These are phyloP conservation scores for Acanthosepion esculentum DNA, from an alignment of 2,888 invertebrate genomes.

Conservation along the genomic window DNA sequence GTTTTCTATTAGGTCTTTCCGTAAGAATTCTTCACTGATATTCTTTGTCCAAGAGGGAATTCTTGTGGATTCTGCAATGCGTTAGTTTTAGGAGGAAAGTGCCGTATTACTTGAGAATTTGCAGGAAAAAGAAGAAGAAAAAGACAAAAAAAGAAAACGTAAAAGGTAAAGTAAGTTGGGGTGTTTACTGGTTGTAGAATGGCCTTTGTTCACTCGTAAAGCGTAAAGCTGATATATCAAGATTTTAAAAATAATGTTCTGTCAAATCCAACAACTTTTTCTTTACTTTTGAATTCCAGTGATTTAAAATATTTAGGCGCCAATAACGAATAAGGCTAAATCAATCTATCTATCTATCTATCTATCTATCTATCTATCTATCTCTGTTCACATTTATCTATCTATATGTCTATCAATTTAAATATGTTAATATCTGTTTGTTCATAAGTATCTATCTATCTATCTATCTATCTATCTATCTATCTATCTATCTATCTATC, in stretches of 20 bases:
- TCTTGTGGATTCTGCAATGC: background rate
- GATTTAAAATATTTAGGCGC: background rate
- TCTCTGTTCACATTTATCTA: too few relatives aligned
- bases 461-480: too few relatives aligned
- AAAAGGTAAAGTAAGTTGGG: background rate
- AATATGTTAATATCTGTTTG: too few relatives aligned
- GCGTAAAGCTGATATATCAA: background rate
- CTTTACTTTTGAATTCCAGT: background rate
- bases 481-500: too few relatives aligned
- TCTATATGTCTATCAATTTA: too few relatives aligned
- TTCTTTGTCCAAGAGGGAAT: slow-evolving; percentile 17
- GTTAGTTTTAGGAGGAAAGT: background rate
- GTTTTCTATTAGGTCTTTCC: background rate
- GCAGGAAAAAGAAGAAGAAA: background rate
- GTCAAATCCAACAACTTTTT: too few relatives aligned
- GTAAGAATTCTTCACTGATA: slow-evolving; percentile 17
- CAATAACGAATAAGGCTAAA: background rate
- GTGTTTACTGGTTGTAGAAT: background rate
- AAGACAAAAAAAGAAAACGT: background rate
- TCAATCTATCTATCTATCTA: background rate
- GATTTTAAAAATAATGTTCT: background rate
- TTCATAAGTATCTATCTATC: too few relatives aligned
- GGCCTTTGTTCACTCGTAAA: background rate
- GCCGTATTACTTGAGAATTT: background rate
- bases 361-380: too few relatives aligned